A percentile compares a stretch with the other conserved stretches of the same genome.
phyloP scores from a whole-genome alignment of 1,140 invertebrate genomes.

The Ganaspis sp. region DNA sequence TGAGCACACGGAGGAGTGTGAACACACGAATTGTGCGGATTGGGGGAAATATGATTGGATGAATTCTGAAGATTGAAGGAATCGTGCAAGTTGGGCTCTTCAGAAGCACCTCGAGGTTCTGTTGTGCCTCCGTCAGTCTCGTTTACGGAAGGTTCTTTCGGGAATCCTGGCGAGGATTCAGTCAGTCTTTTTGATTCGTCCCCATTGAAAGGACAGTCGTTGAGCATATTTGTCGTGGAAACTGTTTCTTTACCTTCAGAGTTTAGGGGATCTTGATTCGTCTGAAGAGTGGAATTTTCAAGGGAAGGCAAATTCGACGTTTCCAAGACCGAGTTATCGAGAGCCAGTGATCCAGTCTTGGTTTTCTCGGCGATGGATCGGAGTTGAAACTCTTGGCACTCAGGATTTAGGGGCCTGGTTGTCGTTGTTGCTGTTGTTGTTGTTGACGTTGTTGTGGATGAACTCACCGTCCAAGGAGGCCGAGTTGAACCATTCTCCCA shows the following conservation, averaged over 20 bases:
- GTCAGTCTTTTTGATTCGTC: conserved; percentile 57
- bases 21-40: too few species aligned
- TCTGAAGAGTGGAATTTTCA: conserved; percentile 3
- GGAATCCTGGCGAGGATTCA: conserved; percentile 39
- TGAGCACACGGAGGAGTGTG: too few species aligned
- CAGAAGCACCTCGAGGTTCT: conserved; percentile 3
- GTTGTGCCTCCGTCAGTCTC: conserved; percentile 17
- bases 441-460: conserved; percentile 21
- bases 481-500: conserved; percentile 59
- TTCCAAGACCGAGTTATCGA: not conserved
- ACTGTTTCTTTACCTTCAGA: not conserved
- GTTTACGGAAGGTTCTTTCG: not conserved
- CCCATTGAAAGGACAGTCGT: conserved; percentile 36
- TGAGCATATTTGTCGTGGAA: conserved; percentile 22
- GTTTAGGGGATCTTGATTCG: not conserved
- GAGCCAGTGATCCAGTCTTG: not conserved
- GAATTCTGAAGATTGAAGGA: not conserved
- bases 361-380: conserved; percentile 43
- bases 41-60: not conserved
- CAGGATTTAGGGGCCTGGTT: conserved; percentile 68
- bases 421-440: conserved; percentile 41
- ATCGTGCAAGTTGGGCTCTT: conserved; percentile 5
- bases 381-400: conserved; percentile 71
- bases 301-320: not conserved
- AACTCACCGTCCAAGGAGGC: conserved; percentile 45